Evolutionary conservation across 2,113 vertebrate genomes (phyloP).

Genomic region (Formicarius rufipectus): DNA sequence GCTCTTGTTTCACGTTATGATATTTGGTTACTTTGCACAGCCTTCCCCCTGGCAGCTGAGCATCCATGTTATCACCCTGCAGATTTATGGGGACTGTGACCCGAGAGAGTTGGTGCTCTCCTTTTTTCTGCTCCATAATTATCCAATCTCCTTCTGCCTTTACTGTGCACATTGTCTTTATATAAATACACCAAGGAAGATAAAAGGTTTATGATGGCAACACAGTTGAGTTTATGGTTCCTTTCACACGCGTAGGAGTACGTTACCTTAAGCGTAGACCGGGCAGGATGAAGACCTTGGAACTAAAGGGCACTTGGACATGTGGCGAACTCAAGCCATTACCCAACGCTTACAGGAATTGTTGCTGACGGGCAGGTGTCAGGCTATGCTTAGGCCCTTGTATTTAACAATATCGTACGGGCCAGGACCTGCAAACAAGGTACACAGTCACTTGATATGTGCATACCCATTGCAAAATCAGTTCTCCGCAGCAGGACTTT

Average conservation of each 20-base stretch:
- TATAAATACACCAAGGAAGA: neutral
- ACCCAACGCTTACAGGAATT: neutral
- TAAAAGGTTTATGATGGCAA: neutral
- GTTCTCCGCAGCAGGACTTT: neutral
- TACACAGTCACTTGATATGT: neutral
- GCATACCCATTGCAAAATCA: slow-evolving; percentile 7
- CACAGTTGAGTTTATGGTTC: neutral
- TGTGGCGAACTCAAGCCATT: neutral
- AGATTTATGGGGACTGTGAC: neutral
- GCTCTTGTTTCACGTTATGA: neutral
- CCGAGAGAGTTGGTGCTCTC: fast-evolving
- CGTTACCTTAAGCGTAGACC: neutral
- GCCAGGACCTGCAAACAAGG: neutral
- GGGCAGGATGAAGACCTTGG: neutral
- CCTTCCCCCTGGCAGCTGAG: neutral
- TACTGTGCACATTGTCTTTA: neutral
- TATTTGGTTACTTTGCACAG: neutral
- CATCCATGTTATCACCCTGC: fast-evolving
- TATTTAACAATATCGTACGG: neutral
- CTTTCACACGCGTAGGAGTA: neutral
- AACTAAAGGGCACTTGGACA: neutral
- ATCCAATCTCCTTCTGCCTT: neutral
- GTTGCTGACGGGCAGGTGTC: neutral
- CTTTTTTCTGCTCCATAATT: neutral
- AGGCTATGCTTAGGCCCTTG: neutral